Percentiles rank a stretch among this genome's conserved stretches.
phyloP scores from a whole-genome alignment of 1,140 invertebrate species.

The Lasioglossum baleicum region DNA sequence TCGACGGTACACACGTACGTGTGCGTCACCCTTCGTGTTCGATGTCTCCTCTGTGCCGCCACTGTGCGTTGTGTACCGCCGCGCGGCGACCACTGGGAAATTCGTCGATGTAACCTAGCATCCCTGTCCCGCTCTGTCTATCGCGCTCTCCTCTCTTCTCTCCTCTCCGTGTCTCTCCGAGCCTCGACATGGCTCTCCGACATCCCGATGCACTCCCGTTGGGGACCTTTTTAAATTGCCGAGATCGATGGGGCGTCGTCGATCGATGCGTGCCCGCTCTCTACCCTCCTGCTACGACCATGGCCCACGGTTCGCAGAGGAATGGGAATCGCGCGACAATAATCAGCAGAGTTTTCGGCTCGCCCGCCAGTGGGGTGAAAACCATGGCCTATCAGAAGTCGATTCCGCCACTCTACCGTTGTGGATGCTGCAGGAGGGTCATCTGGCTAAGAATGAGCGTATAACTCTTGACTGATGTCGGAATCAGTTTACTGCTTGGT shows the following conservation, averaged over 20 bases:
- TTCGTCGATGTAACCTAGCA: constrained; percentile 30
- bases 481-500: too few relatives aligned
- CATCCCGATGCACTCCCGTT: constrained; percentile 9
- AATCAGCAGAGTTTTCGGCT: constrained; percentile 17
- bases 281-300: too few relatives aligned
- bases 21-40: background rate
- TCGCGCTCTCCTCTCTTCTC: background rate
- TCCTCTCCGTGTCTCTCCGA: too few relatives aligned
- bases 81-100: constrained; percentile 32
- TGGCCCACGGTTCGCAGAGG: too few relatives aligned
- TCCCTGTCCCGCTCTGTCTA: background rate
- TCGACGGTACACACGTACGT: constrained; percentile 26
- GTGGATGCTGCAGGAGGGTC: too few relatives aligned
- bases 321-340: background rate
- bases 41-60: background rate
- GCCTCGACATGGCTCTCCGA: constrained; percentile 5
- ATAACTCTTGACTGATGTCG: too few relatives aligned
- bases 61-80: background rate
- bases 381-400: background rate
- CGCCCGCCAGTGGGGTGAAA: background rate
- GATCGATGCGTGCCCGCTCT: background rate
- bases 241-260: constrained; percentile 27
- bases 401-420: background rate
- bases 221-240: constrained; percentile 33
- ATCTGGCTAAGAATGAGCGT: too few relatives aligned